Percentiles rank a stretch among this genome's conserved stretches.
Conservation (phyloP, 2,113 vertebrate species). For the Progne subis region DNA sequence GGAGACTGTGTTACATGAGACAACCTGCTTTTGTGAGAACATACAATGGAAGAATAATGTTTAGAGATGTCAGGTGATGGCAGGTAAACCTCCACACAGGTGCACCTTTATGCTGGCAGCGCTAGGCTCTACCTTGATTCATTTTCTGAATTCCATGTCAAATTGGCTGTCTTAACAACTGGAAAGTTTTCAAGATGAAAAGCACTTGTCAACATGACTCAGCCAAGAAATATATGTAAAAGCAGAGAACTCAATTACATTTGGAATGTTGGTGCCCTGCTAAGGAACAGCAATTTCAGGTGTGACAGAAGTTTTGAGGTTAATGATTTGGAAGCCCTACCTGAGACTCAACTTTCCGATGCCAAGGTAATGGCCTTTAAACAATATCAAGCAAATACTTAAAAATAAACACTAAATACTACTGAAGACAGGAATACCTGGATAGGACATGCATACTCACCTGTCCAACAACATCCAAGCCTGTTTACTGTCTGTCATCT, state of each 20-base stretch:
- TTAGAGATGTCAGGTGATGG: not conserved
- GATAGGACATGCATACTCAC: not conserved
- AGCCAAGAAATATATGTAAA: constrained; percentile 10
- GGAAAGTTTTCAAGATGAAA: constrained; percentile 18
- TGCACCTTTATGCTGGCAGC: not conserved
- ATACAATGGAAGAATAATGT: constrained; percentile 1
- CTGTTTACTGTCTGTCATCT: not conserved
- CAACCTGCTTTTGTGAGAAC: not conserved
- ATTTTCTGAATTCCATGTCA: constrained; percentile 31
- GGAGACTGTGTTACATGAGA: not conserved
- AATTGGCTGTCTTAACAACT: not conserved
- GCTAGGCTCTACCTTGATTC: not conserved
- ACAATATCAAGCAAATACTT: not conserved
- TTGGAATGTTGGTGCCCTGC: not conserved
- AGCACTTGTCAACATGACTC: constrained; percentile 12
- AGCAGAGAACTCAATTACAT: constrained; percentile 23
- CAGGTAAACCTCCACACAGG: constrained; percentile 1
- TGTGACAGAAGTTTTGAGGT: not conserved
- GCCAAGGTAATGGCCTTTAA: not conserved
- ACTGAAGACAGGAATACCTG: not conserved
- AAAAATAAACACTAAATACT: not conserved
- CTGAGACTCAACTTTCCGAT: not conserved
- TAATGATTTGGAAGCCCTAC: not conserved
- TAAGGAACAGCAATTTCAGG: not conserved
- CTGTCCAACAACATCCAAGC: not conserved